Conservation (phyloP, 92 coral and sea anemone species). For the Epizoanthus stellaris region DNA sequence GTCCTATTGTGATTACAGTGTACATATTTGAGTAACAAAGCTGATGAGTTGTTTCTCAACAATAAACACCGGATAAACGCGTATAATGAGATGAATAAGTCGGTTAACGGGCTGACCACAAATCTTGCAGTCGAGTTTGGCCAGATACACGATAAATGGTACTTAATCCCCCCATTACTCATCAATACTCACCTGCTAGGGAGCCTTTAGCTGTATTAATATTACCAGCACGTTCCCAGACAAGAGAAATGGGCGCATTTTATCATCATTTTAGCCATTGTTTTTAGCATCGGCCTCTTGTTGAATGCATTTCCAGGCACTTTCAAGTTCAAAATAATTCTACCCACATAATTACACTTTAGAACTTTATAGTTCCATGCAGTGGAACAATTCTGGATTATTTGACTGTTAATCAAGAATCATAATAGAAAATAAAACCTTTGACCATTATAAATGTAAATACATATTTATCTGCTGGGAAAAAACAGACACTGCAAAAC, state of each 20-base stretch:
- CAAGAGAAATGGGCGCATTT: background rate
- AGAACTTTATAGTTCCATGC: conserved; percentile 9
- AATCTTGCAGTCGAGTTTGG: conserved; percentile 41
- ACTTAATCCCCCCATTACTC: background rate
- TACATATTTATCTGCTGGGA: too few species aligned
- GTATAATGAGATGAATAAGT: background rate
- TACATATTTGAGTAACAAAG: conserved; percentile 13
- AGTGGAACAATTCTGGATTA: conserved; percentile 18
- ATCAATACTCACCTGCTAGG: conserved; percentile 6
- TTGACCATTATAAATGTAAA: too few species aligned
- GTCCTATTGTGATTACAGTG: conserved; percentile 11
- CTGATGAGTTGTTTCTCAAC: conserved; percentile 4
- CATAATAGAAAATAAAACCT: too few species aligned
- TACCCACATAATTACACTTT: background rate
- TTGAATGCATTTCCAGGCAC: conserved; percentile 1
- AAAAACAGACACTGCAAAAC: too few species aligned
- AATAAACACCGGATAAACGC: background rate
- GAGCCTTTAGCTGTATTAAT: conserved; percentile 3
- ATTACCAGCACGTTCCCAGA: background rate
- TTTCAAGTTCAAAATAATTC: conserved; percentile 3
- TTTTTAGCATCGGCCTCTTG: background rate
- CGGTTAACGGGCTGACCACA: background rate
- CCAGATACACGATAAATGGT: background rate
- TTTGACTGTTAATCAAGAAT: too few species aligned
- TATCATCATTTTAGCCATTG: background rate